Evolutionary conservation across 1,140 invertebrate species (phyloP), one percentile per base, ranked within the genome.

Genomic region (Zaprionus africanus): DNA sequence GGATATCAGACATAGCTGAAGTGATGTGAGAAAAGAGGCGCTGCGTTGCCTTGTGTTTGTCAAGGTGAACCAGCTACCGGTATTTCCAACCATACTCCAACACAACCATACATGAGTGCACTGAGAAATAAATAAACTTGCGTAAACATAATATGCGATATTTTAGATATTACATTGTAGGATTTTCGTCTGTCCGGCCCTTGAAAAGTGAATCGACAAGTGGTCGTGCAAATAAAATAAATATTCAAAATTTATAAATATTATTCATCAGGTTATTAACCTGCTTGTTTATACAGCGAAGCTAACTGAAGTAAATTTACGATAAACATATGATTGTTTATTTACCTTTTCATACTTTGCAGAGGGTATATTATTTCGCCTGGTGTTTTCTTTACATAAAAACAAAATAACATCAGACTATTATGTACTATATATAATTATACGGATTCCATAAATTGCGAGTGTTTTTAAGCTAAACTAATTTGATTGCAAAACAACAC

Each of bases 11-110:
- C 77, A 65, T 57, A 67, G 61, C 68, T 78, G 81, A 71, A 81
- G 71, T 67, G 65, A 82, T 84, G 85, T 84, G 81, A 62, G 81
- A 62, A 85, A 84, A 78, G 67, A 65, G 36, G 46, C 51, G 62
- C 19, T 41, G 43, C 54, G 51, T 63, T 43, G 36, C n/a, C 41
- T 46, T 15, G 62, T 41, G 49, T 54, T 85, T 87, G 76, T 75
- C 83, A 86, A 86, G 85, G 85, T 88, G 51, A 90, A 75, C 85
- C 72, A 85, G 71, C 67, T 75, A 36, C 57, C 68, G 51, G 68
- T 85, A 70, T 66, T 79, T 79, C 56, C 64, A 90, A 41, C 26
- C 43, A 41, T 22, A 31, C 5, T 54, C 62, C 41, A 56, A 62
- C 62, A 75, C 51, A 54, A 43, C 1, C 19, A 53, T 19, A 41